Base-by-base conservation (phyloP, 2,113 vertebrate species). In the Psophia crepitans region DNA sequence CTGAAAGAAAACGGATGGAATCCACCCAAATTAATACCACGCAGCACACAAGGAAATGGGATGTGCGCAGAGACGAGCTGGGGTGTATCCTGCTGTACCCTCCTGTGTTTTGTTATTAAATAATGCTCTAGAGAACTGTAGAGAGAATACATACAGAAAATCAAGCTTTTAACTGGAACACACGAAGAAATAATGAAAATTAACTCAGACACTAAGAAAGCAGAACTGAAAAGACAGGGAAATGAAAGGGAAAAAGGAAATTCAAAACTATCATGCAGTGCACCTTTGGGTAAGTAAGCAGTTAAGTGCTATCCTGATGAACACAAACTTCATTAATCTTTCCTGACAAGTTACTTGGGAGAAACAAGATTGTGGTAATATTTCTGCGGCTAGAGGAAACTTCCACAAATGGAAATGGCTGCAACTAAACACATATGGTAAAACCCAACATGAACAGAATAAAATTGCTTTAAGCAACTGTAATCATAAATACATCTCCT, bases 311-410 rank as follows among this genome's bases (percentile, higher is more conserved):
- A 89, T 69, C 60, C 89, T 64, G 61, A 96, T 84, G 79, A 97
- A 87, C 19, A 56, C 81, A 90, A 94, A 73, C 44, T 58, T 96
- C 97, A 97, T 97, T 98, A 96, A 98, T 97, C 97, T 97, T 96
- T 86, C 64, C 76, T 96, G 97, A 97, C 96, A 96, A 92, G 78
- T 87, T 63, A 94, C 91, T 97, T 95, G 77, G 27, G 60, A 97
- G 87, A 97, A 98, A 96, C 82, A 89, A 94, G 96, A 96, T 71
- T 96, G 84, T 85, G 64, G 82, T 68, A 92, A 65, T 75, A 90
- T 88, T 77, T 81, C 90, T 85, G 41, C 53, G 87, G 56, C 92
- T 87, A 41, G 94, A 93, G 76, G 84, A 85, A 88, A 91, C 71
- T 86, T 89, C 69, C 44, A 46, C 57, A 74, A 85, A 73, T 8